Evolutionary conservation across 35 echinoderm and acorn worm species (phyloP), one percentile per base, ranked within the genome.

Genomic region (Holothuria glaberrima): DNA sequence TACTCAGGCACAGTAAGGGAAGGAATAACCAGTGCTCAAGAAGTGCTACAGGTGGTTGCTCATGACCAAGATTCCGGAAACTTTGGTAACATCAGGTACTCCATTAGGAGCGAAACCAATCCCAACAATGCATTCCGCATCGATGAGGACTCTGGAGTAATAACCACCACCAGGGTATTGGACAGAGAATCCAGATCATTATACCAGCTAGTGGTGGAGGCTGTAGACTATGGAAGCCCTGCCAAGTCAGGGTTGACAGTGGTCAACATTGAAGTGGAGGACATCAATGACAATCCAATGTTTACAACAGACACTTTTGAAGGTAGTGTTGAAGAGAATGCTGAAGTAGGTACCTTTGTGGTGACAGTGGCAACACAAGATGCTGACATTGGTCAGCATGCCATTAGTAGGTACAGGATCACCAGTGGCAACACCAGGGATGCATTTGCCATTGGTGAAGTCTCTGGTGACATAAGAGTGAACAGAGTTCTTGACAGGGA

Each of bases 241-340:
- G 61, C 90, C 32, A 82, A 77, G 28, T 86, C 93, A 9, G 85
- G 63, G 16, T 48, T 80, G 5, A 57, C 88, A 13, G 87, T 88
- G 7, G 91, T 98, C 13, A 68, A 71, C 27, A 62, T 98, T 29
- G 88, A 72, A 29, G 91, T 98, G 12, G 82, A 78, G 14, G 96
- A 98, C 62, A 76, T 91, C 58, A 98, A 98, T 77, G 96, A 98
- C 62, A 98, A 93, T 86, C 28, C 78, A 0, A 88, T 94, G 73
- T 86, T 52, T 32, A 95, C 94, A 58, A 91, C 83, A 44, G 92
- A 71, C 6, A 75, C 75, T 32, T 94, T 90, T 68, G 66, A 80
- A 58, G 96, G 90, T 19, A 92, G 22, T 32, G 59, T 98, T 54
- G 69, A 67, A 29, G 96, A 98, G 57, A 78, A 98, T 59, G 81